These are phyloP conservation scores for Athene noctua DNA, from an alignment of 2,113 vertebrate genomes.

Conservation along the genomic window DNA sequence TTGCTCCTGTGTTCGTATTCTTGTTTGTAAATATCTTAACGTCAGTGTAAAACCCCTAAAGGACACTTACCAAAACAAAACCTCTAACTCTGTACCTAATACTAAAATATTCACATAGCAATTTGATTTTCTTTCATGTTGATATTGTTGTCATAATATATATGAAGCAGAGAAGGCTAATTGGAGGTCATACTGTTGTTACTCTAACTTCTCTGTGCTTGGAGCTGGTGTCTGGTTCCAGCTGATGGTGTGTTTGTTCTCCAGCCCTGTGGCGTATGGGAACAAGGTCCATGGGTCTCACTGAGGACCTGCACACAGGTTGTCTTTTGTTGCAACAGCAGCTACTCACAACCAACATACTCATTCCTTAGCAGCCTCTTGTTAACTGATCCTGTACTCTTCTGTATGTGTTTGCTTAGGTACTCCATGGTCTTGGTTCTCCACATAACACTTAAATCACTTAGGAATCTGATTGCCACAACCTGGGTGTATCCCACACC, in stretches of 20 bases:
- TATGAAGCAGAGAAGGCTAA: background rate
- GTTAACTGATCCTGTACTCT: background rate
- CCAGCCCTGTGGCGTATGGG: background rate
- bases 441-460: background rate
- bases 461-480: background rate
- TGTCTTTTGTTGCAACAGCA: background rate
- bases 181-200: background rate
- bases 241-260: background rate
- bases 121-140: background rate
- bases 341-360: background rate
- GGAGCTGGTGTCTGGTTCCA: background rate
- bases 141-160: background rate
- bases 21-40: background rate
- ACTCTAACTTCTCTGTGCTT: fast-evolving
- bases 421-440: background rate
- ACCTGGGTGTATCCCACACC: background rate
- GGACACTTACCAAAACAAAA: background rate
- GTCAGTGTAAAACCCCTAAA: background rate
- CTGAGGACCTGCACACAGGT: background rate
- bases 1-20: background rate
- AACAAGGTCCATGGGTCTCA: background rate
- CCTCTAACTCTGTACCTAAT: background rate
- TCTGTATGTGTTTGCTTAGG: background rate
- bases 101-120: background rate
- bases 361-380: background rate